These are phyloP conservation scores for Acrobasis suavella DNA, from an alignment of 2,888 invertebrate species.

Conservation along the genomic window DNA sequence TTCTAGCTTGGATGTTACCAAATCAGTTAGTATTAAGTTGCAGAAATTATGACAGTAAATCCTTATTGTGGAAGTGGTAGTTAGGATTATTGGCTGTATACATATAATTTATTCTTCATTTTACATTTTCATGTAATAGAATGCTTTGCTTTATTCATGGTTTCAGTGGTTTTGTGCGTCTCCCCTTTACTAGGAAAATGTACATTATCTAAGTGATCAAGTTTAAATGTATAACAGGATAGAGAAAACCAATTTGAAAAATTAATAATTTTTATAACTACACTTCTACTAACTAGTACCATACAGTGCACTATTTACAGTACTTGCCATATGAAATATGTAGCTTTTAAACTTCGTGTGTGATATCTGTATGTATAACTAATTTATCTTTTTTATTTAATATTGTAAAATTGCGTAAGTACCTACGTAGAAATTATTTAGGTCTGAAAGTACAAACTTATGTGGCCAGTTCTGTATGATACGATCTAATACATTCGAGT, in stretches of 20 bases:
- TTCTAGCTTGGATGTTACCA: conserved; percentile 32
- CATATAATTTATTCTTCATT: conserved; percentile 33
- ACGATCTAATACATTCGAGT: conserved; percentile 3
- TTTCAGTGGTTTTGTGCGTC: neutral
- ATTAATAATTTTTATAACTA: neutral
- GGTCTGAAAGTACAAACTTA: neutral
- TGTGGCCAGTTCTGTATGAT: conserved; percentile 1
- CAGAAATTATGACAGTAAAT: neutral
- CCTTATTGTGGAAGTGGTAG: conserved; percentile 36
- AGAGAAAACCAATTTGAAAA: neutral
- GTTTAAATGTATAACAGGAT: neutral
- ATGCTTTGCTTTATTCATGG: conserved; percentile 44
- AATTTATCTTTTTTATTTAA: too few relatives aligned
- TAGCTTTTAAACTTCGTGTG: neutral
- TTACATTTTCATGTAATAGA: conserved; percentile 27
- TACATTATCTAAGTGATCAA: neutral
- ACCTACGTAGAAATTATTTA: neutral
- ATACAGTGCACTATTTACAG: neutral
- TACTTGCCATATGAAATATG: neutral
- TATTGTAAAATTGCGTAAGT: too few relatives aligned
- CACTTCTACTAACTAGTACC: neutral
- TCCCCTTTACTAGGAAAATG: conserved; percentile 7
- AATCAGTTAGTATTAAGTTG: conserved; percentile 12
- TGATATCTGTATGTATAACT: too few relatives aligned
- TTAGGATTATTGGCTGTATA: conserved; percentile 37